Evolutionary conservation across 2,113 vertebrate species (phyloP), one percentile per base, ranked within the genome.

Genomic region (Eidolon helvum): DNA sequence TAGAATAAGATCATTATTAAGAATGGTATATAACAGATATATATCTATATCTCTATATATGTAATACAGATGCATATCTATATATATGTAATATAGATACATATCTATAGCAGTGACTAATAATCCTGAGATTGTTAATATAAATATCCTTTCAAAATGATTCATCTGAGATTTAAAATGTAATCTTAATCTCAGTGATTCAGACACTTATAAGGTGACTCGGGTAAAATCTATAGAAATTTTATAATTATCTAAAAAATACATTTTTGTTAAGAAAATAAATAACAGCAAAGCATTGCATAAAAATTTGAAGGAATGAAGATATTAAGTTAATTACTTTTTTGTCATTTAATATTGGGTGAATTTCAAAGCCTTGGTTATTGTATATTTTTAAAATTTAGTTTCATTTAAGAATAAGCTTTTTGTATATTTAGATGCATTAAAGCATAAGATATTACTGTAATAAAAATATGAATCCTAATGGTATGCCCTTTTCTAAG

Each of bases 401-500:
- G 57, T 97, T 95, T 45, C 30, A 78, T 95, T 95, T 94, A 94
- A 88, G 30, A 96, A 82, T 96, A 94, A 82, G 24, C 21, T 95
- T 24, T 35, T 90, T 78, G 18, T 88, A 87, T 96, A 96, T 85
- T 94, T 92, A 75, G 38, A 83, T 40, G 57, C n/a, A 94, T 91
- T 84, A 97, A 75, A 93, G 68, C 48, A 86, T 91, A 95, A 92
- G 26, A 61, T 91, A 95, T 96, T 95, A 95, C 63, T 45, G 28
- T 83, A 97, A 97, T 96, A 94, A 93, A 53, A 97, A 22, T 69
- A 92, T 87, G 24, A 94, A 90, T 91, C 88, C 43, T 87, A 87
- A 94, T 97, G 61, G 92, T 86, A 94, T 96, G 94, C 83, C n/a
- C 22, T 97, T 96, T 97, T 97, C 86, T 97, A 91, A 97, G 87